Conservation (phyloP, 1,140 invertebrate species). For the Diachasmimorpha longicaudata region DNA sequence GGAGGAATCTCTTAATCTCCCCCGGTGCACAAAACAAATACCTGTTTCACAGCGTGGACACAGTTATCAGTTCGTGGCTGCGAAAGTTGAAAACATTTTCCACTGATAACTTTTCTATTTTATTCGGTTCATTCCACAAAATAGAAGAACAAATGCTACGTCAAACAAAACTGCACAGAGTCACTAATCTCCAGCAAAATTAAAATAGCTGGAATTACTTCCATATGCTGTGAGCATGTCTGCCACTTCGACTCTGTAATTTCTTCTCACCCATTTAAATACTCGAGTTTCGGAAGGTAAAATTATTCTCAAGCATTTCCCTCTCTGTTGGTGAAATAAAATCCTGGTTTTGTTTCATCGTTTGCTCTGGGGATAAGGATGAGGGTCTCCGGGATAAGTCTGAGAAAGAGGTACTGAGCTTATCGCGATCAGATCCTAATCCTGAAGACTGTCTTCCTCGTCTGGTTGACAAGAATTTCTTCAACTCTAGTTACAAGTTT, state of each 20-base stretch:
- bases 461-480: background rate
- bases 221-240: background rate
- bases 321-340: background rate
- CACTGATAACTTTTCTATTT: background rate
- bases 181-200: too few relatives aligned
- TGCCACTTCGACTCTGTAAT: background rate
- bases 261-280: constrained; percentile 2
- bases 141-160: too few relatives aligned
- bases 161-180: too few relatives aligned
- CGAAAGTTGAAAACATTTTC: background rate
- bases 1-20: background rate
- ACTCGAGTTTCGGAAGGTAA: background rate
- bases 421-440: constrained; percentile 35
- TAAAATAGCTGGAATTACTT: background rate
- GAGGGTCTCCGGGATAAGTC: constrained; percentile 17
- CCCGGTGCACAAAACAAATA: background rate
- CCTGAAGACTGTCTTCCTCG: constrained; percentile 7
- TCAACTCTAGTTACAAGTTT: background rate
- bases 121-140: background rate
- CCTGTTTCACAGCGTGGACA: background rate
- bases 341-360: constrained; percentile 18
- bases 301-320: background rate
- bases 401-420: constrained; percentile 25
- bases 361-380: background rate
- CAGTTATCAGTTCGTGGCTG: background rate